Evolutionary conservation across 2,888 invertebrate species (phyloP), one percentile per base, ranked within the genome.

Genomic region (Itoplectis maculator): DNA sequence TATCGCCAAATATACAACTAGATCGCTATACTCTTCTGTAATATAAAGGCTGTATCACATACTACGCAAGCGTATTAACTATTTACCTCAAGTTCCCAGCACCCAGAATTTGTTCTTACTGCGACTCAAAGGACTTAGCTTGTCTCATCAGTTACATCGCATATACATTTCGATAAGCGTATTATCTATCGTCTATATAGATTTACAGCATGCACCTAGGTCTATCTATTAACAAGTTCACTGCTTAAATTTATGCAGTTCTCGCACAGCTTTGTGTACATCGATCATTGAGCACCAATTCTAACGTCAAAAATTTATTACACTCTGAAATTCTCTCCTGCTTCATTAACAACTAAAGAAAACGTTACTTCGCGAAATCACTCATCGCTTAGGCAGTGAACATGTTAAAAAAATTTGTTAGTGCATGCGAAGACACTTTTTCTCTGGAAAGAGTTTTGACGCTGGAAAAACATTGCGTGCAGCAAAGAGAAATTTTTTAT

Each of bases 1-100:
- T 11, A 65, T 81, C 15, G 49, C 42, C 61, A 79, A 81, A 82
- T 45, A 37, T 23, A 54, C 79, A 20, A 77, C 77, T 82, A 83
- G 72, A 79, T 79, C 65, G 79, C 66, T 83, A 49, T 54, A 45
- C 45, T 69, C 29, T 69, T 37, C 40, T 63, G 61, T 69, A 49
- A 47, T 49, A 69, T 69, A 51, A 61, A n/a, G 11, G 51, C 73
- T 59, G 29, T n/a, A 20, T 29, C 3, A 23, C 59, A 40, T 75
- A 73, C 42, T 54, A 47, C n/a, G 68, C 68, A 63, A 69, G 63
- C 20, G 40, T 65, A 35, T 56, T 66, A 80, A 66, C 73, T 61
- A 51, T 65, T 45, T 15, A 74, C 63, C 63, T 63, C 37, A 59
- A 54, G 8, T 63, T n/a, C 42, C 54, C 37, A 70, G 75, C 79